phyloP scores from a whole-genome alignment of 2,113 vertebrate species.

The Blennius ocellaris region DNA sequence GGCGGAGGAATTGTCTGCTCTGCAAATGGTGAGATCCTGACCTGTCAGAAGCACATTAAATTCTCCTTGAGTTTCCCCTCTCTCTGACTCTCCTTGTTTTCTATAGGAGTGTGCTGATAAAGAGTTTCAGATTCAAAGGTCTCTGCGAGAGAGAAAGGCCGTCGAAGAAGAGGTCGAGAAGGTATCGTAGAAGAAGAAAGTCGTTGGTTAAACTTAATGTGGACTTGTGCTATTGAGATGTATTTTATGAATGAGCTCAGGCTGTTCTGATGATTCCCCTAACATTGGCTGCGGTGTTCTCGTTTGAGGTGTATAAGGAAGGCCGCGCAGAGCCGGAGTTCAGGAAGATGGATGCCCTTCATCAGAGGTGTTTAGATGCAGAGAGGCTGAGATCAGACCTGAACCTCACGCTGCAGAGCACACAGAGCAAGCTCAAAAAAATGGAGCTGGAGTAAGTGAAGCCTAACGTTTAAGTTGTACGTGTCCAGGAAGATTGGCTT shows the following conservation, averaged over 20 bases:
- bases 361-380: slow-evolving; percentile 88
- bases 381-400: slow-evolving; percentile 90
- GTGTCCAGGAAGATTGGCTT: not conserved
- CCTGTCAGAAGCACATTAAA: slow-evolving; percentile 27
- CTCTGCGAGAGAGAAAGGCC: slow-evolving; percentile 89
- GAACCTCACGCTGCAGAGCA: slow-evolving; percentile 86
- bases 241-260: not conserved
- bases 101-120: slow-evolving; percentile 93
- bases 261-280: not conserved
- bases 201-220: not conserved
- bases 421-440: slow-evolving; percentile 89
- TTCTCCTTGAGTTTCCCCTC: slow-evolving; percentile 6
- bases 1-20: slow-evolving; percentile 88
- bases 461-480: not conserved
- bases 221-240: not conserved
- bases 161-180: slow-evolving; percentile 94
- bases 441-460: slow-evolving; percentile 90
- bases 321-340: slow-evolving; percentile 84
- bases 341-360: slow-evolving; percentile 90
- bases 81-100: not conserved
- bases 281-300: slow-evolving; percentile 9
- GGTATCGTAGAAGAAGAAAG: slow-evolving; percentile 75
- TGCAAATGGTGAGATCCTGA: slow-evolving; percentile 87
- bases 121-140: slow-evolving; percentile 87
- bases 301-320: slow-evolving; percentile 86